Evolutionary conservation across 2,797 vertebrate species (phyloP).

Genomic region (Hippocampus kuda): DNA sequence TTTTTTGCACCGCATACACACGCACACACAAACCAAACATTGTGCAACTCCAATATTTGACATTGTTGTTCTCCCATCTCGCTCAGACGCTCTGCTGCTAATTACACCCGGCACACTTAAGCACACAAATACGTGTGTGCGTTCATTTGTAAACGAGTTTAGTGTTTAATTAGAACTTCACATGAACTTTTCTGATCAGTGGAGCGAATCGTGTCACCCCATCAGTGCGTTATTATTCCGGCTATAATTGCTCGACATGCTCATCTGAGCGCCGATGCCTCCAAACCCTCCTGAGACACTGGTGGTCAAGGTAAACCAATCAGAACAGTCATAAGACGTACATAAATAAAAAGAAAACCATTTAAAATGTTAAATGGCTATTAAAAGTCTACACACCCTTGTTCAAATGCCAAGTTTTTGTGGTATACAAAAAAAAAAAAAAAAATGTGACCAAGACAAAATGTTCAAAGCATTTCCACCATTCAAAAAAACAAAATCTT

Average conservation of each 20-base stretch:
- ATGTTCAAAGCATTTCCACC: too few species aligned
- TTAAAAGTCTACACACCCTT: neutral
- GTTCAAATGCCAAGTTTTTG: neutral
- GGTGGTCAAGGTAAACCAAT: constrained; percentile 5
- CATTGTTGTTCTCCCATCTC: constrained; percentile 64
- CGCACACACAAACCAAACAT: constrained; percentile 18
- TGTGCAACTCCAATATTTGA: constrained; percentile 54
- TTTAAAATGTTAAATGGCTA: neutral
- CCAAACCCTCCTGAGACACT: neutral
- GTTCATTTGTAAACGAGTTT: constrained; percentile 69
- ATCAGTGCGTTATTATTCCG: constrained; percentile 63
- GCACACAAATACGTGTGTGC: constrained; percentile 60
- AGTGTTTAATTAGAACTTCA: constrained; percentile 74
- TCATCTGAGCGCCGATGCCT: constrained; percentile 26
- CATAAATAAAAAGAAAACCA: constrained; percentile 36
- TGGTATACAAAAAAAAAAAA: neutral
- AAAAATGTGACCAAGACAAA: neutral
- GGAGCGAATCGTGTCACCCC: constrained; percentile 63
- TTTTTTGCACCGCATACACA: neutral
- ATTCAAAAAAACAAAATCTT: neutral
- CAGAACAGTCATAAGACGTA: neutral
- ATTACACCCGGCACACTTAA: constrained; percentile 67
- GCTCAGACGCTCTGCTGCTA: constrained; percentile 62
- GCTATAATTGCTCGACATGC: constrained; percentile 62
- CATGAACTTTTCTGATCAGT: constrained; percentile 66